These are phyloP conservation scores for Wasmannia auropunctata DNA, from an alignment of 1,140 invertebrate species.

Conservation along the genomic window DNA sequence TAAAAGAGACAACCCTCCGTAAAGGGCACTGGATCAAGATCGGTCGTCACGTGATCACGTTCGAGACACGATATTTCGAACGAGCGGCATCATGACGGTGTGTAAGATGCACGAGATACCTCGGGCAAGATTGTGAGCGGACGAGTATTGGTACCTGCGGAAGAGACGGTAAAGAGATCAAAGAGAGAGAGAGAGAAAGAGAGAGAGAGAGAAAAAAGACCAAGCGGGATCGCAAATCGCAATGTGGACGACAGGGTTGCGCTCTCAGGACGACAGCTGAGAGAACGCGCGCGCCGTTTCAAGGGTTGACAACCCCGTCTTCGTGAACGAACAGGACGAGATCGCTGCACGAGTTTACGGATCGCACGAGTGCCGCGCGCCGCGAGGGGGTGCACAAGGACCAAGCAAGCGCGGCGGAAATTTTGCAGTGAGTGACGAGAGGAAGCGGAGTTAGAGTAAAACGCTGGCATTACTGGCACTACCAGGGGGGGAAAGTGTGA, in stretches of 20 bases:
- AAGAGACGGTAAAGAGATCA: constrained; percentile 6
- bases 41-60: background rate
- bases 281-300: constrained; percentile 21
- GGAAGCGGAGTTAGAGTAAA: constrained; percentile 5
- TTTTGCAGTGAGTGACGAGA: constrained; percentile 65
- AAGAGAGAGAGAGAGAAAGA: background rate
- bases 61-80: background rate
- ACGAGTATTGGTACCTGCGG: background rate
- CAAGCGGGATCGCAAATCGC: background rate
- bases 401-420: constrained; percentile 21
- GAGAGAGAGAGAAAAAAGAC: background rate
- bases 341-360: background rate
- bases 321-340: background rate
- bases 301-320: constrained; percentile 12
- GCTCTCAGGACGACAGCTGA: constrained; percentile 39
- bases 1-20: background rate
- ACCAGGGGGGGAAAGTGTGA: constrained; percentile 72
- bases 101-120: background rate
- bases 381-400: constrained; percentile 10
- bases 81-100: constrained; percentile 5
- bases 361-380: background rate
- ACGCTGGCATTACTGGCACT: constrained; percentile 51
- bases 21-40: background rate
- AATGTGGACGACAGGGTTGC: constrained; percentile 41
- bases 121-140: background rate